phyloP scores from a whole-genome alignment of 2,797 vertebrate species.

The Brachyalestes nurse region DNA sequence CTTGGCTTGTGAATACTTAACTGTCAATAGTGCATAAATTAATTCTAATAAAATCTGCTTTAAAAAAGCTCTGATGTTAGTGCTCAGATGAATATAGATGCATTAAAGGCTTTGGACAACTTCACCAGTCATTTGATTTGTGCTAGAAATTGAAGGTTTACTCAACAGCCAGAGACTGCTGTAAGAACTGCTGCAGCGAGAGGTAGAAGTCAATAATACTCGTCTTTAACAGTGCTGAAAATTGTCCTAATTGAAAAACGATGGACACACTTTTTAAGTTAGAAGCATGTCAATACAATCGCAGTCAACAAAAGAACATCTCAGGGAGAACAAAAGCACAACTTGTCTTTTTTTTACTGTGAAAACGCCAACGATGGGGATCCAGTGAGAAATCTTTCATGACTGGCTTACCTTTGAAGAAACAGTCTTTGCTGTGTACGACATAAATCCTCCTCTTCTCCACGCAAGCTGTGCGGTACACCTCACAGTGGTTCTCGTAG shows the following conservation, averaged over 20 bases:
- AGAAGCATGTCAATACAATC: background rate
- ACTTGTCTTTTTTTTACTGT: background rate
- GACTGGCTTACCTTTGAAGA: conserved; percentile 90
- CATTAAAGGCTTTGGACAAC: too few species aligned
- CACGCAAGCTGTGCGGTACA: conserved; percentile 89
- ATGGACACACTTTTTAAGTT: background rate
- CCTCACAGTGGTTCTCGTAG: conserved; percentile 94
- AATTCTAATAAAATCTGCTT: too few species aligned
- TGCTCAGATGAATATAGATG: too few species aligned
- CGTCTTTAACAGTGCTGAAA: background rate
- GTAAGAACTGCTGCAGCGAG: background rate
- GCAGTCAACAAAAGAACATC: background rate
- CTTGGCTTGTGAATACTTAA: too few species aligned
- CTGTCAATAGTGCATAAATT: too few species aligned
- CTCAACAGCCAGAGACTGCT: background rate
- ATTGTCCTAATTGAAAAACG: conserved; percentile 5
- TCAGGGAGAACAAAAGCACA: too few species aligned
- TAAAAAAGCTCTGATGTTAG: too few species aligned
- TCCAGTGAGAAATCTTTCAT: background rate
- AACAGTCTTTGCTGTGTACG: conserved; percentile 92
- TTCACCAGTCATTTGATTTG: too few species aligned
- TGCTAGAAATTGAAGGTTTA: background rate
- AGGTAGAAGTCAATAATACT: background rate
- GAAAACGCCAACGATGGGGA: background rate
- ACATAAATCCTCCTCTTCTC: conserved; percentile 84